These are phyloP conservation scores for Hassar affinis DNA, from an alignment of 2,113 vertebrate genomes.

Conservation along the genomic window DNA sequence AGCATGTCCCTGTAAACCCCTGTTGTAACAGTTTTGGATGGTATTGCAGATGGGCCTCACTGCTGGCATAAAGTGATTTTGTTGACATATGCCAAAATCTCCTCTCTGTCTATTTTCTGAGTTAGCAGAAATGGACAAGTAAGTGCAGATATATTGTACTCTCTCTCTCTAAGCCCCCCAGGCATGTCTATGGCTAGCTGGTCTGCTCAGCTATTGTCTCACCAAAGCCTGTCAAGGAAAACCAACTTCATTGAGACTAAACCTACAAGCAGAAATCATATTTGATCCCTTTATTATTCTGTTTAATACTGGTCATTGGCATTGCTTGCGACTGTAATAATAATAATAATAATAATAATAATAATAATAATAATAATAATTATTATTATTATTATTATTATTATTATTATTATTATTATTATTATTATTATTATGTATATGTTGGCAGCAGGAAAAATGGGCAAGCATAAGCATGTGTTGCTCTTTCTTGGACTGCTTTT, in stretches of 20 bases:
- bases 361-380: neutral
- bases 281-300: neutral
- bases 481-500: no score
- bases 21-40: slow-evolving; percentile 47
- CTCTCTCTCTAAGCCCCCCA: slow-evolving; percentile 27
- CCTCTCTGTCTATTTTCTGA: slow-evolving; percentile 22
- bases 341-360: neutral
- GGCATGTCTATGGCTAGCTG: slow-evolving; percentile 14
- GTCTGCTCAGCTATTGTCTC: slow-evolving; percentile 25
- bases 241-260: slow-evolving; percentile 13
- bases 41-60: slow-evolving; percentile 45
- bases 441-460: no score
- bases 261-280: neutral
- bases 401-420: no score
- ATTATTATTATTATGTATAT: no score
- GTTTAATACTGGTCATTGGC: neutral
- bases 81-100: slow-evolving; percentile 51
- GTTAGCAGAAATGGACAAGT: slow-evolving; percentile 36
- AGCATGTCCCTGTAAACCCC: slow-evolving; percentile 23
- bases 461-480: no score
- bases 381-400: no score
- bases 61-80: slow-evolving; percentile 42
- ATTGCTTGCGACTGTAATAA: neutral
- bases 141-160: slow-evolving; percentile 30
- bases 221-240: slow-evolving; percentile 3